phyloP scores from a whole-genome alignment of 2,113 vertebrate genomes.

The Aphelocoma coerulescens region DNA sequence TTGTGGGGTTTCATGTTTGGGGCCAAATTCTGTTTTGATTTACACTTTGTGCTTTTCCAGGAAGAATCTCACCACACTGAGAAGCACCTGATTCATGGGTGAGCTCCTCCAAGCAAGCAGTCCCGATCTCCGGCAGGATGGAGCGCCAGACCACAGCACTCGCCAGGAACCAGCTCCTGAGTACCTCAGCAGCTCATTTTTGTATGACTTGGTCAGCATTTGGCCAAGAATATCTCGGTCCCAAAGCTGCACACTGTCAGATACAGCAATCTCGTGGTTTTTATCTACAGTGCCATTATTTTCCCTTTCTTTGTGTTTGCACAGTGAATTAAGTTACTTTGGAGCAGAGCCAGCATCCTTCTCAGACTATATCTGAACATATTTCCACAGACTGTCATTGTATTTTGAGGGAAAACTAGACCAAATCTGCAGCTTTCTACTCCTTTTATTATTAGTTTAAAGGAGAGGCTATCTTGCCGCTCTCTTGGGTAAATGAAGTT shows the following conservation, averaged over 20 bases:
- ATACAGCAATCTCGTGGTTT: background rate
- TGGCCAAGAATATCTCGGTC: background rate
- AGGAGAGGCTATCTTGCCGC: background rate
- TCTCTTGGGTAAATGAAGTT: background rate
- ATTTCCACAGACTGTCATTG: conserved; percentile 2
- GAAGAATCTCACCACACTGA: background rate
- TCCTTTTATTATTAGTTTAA: background rate
- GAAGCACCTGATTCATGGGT: background rate
- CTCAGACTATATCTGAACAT: background rate
- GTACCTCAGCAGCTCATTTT: background rate
- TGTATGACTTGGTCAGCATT: background rate
- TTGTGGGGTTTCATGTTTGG: background rate
- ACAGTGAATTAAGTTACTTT: conserved; percentile 34
- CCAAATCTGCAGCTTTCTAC: background rate
- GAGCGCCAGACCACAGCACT: background rate
- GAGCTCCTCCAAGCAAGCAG: background rate
- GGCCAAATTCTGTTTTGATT: background rate
- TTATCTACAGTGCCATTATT: conserved; percentile 43
- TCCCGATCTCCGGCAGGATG: accelerated
- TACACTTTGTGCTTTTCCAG: background rate
- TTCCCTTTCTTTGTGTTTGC: conserved; percentile 23
- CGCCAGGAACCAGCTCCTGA: background rate
- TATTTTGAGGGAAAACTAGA: background rate
- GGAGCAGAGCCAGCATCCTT: conserved; percentile 5
- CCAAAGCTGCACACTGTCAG: background rate